A percentile compares a stretch with the other conserved stretches of the same genome.
phyloP scores from a whole-genome alignment of 2,797 vertebrate species.

The Chelonia mydas region DNA sequence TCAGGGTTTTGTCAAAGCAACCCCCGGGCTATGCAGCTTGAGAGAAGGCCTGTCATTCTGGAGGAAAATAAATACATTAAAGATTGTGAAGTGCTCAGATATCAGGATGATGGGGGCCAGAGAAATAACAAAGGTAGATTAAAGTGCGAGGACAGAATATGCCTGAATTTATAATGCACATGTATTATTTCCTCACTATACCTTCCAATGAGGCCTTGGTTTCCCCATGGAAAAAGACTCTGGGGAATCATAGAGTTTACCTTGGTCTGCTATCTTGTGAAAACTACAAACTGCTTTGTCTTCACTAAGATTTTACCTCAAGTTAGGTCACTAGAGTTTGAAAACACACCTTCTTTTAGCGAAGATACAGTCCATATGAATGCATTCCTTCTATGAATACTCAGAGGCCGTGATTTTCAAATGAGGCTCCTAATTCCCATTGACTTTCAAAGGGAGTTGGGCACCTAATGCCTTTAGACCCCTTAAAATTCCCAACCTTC shows the following conservation, averaged over 20 bases:
- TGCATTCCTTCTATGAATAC: conserved; percentile 12
- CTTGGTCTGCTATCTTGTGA: background rate
- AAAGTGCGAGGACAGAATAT: background rate
- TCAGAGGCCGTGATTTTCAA: conserved; percentile 31
- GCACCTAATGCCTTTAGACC: background rate
- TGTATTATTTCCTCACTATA: background rate
- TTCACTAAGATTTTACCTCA: conserved; percentile 21
- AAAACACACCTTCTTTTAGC: background rate
- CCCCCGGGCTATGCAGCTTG: background rate
- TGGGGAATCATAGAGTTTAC: background rate
- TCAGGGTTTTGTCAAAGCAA: background rate
- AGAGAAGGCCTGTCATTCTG: background rate
- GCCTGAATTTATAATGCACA: background rate
- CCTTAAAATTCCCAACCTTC: conserved; percentile 38
- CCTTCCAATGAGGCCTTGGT: background rate
- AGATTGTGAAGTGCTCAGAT: background rate
- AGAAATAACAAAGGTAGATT: background rate
- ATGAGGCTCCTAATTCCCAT: background rate
- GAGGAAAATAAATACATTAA: background rate
- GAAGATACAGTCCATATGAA: conserved; percentile 14
- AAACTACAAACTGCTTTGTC: background rate
- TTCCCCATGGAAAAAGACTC: background rate
- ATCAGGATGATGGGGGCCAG: background rate
- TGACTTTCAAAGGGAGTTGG: background rate
- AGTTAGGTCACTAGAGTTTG: conserved; percentile 1